Evolutionary conservation across 2,888 invertebrate genomes (phyloP).

Genomic region (Escarpia spicata): DNA sequence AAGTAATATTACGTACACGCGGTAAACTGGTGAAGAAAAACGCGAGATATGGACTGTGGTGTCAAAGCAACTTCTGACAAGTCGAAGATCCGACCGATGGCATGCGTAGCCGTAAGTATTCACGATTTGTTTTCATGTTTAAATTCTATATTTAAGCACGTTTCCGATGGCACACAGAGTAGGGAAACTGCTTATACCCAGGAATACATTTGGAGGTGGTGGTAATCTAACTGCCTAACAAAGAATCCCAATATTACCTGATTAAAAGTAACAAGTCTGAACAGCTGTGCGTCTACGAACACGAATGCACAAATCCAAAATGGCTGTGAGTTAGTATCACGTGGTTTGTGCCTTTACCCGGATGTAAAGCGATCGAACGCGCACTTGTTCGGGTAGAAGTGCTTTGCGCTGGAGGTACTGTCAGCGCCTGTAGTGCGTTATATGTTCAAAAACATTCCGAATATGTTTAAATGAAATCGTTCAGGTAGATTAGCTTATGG

Average conservation of each 20-base stretch:
- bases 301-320: not conserved
- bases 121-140: conserved; percentile 6
- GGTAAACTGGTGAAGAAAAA: not conserved
- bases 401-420: not conserved
- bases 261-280: conserved; percentile 16
- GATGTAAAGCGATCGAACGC: not conserved
- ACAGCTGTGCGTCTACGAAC: conserved; percentile 16
- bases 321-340: not conserved
- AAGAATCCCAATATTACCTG: conserved; percentile 1
- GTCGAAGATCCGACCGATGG: not conserved
- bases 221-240: not conserved
- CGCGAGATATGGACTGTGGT: not conserved
- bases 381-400: not conserved
- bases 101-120: not conserved
- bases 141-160: not conserved
- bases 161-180: not conserved
- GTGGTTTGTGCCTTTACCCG: conserved; percentile 8
- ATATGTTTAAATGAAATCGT: not conserved
- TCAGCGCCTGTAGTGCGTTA: not conserved
- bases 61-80: not conserved
- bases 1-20: conserved; percentile 5
- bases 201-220: not conserved
- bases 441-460: not conserved
- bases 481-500: not conserved
- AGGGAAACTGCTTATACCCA: not conserved